phyloP scores from a whole-genome alignment of 2,797 vertebrate species.

The Fratercula arctica region DNA sequence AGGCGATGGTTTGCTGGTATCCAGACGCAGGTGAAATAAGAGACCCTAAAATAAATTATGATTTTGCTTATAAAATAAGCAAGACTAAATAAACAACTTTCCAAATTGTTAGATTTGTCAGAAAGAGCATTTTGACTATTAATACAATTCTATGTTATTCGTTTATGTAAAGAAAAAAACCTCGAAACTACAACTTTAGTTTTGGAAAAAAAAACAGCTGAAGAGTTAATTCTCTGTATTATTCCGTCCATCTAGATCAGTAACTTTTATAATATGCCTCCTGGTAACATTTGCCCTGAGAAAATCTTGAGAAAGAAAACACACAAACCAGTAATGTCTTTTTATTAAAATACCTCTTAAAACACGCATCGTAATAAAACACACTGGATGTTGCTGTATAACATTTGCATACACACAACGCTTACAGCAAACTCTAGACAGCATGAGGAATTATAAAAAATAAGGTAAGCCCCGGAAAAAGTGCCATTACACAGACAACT shows the following conservation, averaged over 20 bases:
- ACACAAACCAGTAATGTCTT: conserved; percentile 9
- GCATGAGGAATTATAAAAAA: neutral
- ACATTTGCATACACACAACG: neutral
- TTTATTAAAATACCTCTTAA: conserved; percentile 68
- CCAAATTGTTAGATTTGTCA: neutral
- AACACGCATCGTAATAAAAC: conserved; percentile 9
- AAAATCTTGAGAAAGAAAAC: conserved; percentile 13
- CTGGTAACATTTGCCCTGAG: neutral
- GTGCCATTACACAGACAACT: neutral
- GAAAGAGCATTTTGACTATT: neutral
- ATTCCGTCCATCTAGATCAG: neutral
- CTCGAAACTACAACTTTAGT: neutral
- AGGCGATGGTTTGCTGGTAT: neutral
- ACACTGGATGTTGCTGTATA: neutral
- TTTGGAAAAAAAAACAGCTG: neutral
- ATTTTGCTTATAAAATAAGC: neutral
- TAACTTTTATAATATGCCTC: neutral
- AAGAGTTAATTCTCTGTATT: neutral
- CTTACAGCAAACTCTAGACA: neutral
- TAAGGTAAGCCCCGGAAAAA: neutral
- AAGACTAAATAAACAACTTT: neutral
- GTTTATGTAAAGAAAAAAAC: neutral
- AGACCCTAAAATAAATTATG: neutral
- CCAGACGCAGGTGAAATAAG: neutral
- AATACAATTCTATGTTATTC: neutral